Percentiles rank a stretch among this genome's conserved stretches.
Evolutionary conservation across 2,888 invertebrate genomes (phyloP).

Genomic region (Amphimallon solstitiale): DNA sequence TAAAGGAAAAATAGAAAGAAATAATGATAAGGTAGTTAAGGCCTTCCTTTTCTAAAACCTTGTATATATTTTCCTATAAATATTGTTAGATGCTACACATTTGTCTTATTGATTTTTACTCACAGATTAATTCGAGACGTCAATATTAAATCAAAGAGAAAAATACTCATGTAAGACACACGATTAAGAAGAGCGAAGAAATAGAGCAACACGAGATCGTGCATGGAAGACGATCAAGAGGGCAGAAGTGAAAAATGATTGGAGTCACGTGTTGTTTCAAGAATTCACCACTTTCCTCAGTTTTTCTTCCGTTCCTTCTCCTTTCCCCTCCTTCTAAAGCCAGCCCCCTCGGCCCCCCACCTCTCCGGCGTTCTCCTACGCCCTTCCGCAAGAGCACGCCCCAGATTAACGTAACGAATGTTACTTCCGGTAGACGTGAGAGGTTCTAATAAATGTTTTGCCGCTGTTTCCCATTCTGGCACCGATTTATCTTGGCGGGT

Average conservation of each 20-base stretch:
- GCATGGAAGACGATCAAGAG: constrained; percentile 3
- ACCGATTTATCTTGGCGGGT: constrained; percentile 33
- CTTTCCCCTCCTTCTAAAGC: background rate
- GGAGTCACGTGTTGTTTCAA: constrained; percentile 34
- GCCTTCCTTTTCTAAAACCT: too few relatives aligned
- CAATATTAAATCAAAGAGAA: constrained; percentile 20
- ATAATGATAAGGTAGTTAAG: too few relatives aligned
- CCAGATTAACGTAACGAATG: constrained; percentile 34
- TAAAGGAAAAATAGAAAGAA: too few relatives aligned
- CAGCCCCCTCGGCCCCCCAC: background rate
- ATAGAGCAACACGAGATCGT: background rate
- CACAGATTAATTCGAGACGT: background rate
- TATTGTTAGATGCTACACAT: too few relatives aligned
- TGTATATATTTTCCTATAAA: too few relatives aligned
- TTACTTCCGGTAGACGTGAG: constrained; percentile 34
- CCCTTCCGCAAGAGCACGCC: constrained; percentile 33
- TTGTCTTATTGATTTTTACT: background rate
- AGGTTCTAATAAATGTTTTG: constrained; percentile 36
- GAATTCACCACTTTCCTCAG: constrained; percentile 23
- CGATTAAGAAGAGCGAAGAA: constrained; percentile 4
- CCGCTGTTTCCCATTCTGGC: constrained; percentile 33
- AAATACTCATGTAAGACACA: constrained; percentile 8
- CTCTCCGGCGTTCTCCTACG: background rate
- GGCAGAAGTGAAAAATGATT: constrained; percentile 28
- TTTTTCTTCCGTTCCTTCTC: constrained; percentile 8